A percentile compares a stretch with the other conserved stretches of the same genome.
These are phyloP conservation scores for Aphrophora alni DNA, from an alignment of 2,888 invertebrate genomes.

Conservation along the genomic window DNA sequence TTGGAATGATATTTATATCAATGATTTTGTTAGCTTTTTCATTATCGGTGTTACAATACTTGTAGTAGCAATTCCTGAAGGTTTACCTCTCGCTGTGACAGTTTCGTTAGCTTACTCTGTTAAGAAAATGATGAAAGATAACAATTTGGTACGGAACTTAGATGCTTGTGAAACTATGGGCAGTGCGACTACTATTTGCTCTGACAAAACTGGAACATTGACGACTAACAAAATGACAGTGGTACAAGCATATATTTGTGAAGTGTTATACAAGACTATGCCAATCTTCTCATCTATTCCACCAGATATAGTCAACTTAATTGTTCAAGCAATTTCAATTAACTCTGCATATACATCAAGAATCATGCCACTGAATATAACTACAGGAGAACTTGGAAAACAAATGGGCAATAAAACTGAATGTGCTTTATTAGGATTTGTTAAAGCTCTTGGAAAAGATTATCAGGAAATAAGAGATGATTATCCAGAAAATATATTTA, in stretches of 20 bases:
- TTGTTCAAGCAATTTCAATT: constrained; percentile 62
- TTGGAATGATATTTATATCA: constrained; percentile 59
- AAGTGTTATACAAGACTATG: constrained; percentile 56
- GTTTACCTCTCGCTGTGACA: constrained; percentile 67
- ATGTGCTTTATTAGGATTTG: constrained; percentile 68
- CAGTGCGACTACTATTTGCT: constrained; percentile 69
- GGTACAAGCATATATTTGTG: constrained; percentile 62
- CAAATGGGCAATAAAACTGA: constrained; percentile 74
- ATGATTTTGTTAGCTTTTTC: constrained; percentile 66
- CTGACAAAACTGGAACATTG: constrained; percentile 71
- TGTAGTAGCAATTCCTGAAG: constrained; percentile 69
- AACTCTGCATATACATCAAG: constrained; percentile 68
- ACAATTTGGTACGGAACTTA: constrained; percentile 67
- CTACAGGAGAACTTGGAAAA: constrained; percentile 58
- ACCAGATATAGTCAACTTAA: constrained; percentile 57
- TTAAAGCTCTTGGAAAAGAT: constrained; percentile 62
- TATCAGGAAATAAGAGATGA: constrained; percentile 64
- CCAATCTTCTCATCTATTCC: constrained; percentile 61
- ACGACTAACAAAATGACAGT: constrained; percentile 70
- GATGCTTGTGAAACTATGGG: constrained; percentile 73
- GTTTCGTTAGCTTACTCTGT: constrained; percentile 68
- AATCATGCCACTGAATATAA: constrained; percentile 55
- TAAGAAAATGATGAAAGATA: constrained; percentile 69
- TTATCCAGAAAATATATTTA: constrained; percentile 63
- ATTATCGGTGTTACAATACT: constrained; percentile 71